Percentiles rank a stretch among this genome's conserved stretches.
Conservation (phyloP, 1,140 invertebrate genomes). For the Caenorhabditis briggsae region DNA sequence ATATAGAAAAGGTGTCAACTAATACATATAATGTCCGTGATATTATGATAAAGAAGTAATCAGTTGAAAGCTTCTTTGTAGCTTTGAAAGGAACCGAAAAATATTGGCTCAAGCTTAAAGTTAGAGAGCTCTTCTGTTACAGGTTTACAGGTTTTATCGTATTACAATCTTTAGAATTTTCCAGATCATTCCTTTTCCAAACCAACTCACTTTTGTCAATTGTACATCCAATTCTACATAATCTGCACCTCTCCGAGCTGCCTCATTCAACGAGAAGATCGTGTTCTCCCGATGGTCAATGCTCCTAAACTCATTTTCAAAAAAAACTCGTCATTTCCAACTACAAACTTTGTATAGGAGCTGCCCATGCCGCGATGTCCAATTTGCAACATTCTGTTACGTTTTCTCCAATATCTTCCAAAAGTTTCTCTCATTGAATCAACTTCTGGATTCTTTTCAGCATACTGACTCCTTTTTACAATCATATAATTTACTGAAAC, state of each 20-base stretch:
- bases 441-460: conserved; percentile 3
- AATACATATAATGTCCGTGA: no score
- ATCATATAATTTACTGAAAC: conserved; percentile 65
- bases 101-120: no score
- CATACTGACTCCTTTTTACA: conserved; percentile 54
- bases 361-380: conserved; percentile 67
- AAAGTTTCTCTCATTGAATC: conserved; percentile 56
- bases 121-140: no score
- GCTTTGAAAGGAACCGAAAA: no score
- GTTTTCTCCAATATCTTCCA: conserved; percentile 65
- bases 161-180: no score
- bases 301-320: conserved; percentile 45
- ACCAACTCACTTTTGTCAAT: conserved; percentile 62
- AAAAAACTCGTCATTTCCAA: not conserved
- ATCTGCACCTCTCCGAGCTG: conserved; percentile 67
- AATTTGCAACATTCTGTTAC: conserved; percentile 62
- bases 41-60: no score
- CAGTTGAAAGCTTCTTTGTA: no score
- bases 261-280: conserved; percentile 68
- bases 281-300: conserved; percentile 66
- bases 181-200: no score
- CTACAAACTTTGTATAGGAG: conserved; percentile 66
- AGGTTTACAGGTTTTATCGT: no score
- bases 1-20: no score
- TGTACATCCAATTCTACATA: conserved; percentile 69